Evolutionary conservation across 2,797 vertebrate species (phyloP), one percentile per base, ranked within the genome.

Genomic region (Cottoperca gobio): DNA sequence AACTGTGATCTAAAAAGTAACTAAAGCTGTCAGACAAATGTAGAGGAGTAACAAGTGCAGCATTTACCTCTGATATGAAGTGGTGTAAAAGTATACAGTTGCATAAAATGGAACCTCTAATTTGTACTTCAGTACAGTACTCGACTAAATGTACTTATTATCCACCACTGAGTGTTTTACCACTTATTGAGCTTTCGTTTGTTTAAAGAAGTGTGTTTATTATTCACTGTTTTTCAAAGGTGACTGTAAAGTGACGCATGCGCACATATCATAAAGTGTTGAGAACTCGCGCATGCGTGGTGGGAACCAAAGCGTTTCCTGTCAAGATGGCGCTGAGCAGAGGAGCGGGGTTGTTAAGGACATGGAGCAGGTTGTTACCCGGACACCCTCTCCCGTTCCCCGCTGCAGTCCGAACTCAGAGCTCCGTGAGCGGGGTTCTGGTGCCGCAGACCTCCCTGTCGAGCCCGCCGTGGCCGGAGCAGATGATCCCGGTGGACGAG

Each of bases 401-500:
- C 1, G 45, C 59, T 7, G 50, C 49, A 1, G 28, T 8, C 52
- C 86, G 90, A 11, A 0, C 76, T 12, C 84, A 76, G 26, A 88
- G 84, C 79, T 73, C 89, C 3, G 46, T 1, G 9, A 67, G 77
- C 55, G 46, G 67, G 14, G 68, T 48, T 14, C 3, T 89, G 1
- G 62, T 96, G 55, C 95, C 97, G 16, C 92, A 90, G 83, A 99
- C 97, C 0, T 97, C 97, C 1, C 87, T 99, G 78, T 96, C 94
- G 28, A 94, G 93, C 0, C 97, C 97, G 0, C 97, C 96, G 0
- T 99, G 98, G 98, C 84, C 95, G 13, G 90, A 96, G 70, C 68
- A 94, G 19, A 60, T 81, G 0, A 61, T 94, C 23, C 78, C 93
- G 0, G 63, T 28, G 3, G 95, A 95, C 79, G 96, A 96, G 89